A percentile compares a stretch with the other conserved stretches of the same genome.
Evolutionary conservation across 2,888 invertebrate genomes (phyloP).

Genomic region (Stictocephala bisonia): DNA sequence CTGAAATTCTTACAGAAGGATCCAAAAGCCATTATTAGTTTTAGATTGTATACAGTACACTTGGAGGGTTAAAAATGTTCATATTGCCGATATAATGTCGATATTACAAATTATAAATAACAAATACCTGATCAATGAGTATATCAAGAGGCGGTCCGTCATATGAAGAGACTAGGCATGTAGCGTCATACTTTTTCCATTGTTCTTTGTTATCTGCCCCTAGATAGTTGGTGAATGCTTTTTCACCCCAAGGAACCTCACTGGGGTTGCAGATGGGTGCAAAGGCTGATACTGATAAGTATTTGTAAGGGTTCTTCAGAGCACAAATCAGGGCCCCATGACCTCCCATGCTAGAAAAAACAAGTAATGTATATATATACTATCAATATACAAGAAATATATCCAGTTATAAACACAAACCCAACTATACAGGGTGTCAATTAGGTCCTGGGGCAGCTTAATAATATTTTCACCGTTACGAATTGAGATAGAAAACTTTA

Average conservation of each 20-base stretch:
- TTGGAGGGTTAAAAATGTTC: too few relatives aligned
- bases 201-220: constrained; percentile 65
- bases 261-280: constrained; percentile 94
- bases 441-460: too few relatives aligned
- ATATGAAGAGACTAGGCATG: constrained; percentile 83
- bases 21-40: too few relatives aligned
- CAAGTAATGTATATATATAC: too few relatives aligned
- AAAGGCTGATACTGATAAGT: constrained; percentile 92
- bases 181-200: constrained; percentile 92
- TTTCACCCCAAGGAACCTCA: constrained; percentile 87
- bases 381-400: too few relatives aligned
- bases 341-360: constrained; percentile 96
- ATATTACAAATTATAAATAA: constrained; percentile 2
- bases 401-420: too few relatives aligned
- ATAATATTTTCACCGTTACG: too few relatives aligned
- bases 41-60: too few relatives aligned
- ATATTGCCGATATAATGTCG: too few relatives aligned
- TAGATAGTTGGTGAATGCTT: constrained; percentile 85
- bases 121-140: constrained; percentile 86
- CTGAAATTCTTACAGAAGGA: too few relatives aligned
- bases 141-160: constrained; percentile 85
- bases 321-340: constrained; percentile 94
- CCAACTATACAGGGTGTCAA: too few relatives aligned
- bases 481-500: too few relatives aligned
- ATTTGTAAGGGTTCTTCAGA: constrained; percentile 90